phyloP scores from a whole-genome alignment of 2,113 vertebrate species.

The Condylura cristata region DNA sequence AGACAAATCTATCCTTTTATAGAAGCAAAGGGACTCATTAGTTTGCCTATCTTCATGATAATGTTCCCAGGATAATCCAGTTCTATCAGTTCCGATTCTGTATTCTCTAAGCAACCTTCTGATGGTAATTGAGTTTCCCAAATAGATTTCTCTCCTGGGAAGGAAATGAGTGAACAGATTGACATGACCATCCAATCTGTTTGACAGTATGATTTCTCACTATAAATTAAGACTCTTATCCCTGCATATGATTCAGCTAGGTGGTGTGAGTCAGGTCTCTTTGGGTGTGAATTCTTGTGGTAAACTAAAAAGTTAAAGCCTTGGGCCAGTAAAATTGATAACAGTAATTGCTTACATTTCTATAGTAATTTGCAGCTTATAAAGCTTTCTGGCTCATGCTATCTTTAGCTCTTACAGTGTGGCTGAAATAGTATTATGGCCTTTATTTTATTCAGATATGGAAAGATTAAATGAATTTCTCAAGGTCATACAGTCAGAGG shows the following conservation, averaged over 20 bases:
- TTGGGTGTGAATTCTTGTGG: background rate
- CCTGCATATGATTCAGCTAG: background rate
- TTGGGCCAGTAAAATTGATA: background rate
- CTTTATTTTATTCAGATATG: constrained; percentile 14
- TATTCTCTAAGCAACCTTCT: background rate
- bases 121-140: constrained; percentile 20
- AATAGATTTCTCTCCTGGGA: constrained; percentile 2
- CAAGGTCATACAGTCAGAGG: background rate
- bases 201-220: background rate
- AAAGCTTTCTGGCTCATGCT: background rate
- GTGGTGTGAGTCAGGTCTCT: background rate
- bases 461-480: constrained; percentile 8
- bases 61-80: background rate
- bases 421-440: background rate
- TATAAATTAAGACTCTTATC: background rate
- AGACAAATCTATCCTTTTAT: background rate
- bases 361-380: background rate
- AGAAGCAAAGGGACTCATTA: background rate
- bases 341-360: background rate
- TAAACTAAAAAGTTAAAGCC: background rate
- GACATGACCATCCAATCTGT: background rate
- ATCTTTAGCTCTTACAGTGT: background rate
- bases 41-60: background rate
- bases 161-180: constrained; percentile 17
- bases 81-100: background rate